phyloP scores from a whole-genome alignment of 2,888 invertebrate genomes.

The Sisyra terminalis region DNA sequence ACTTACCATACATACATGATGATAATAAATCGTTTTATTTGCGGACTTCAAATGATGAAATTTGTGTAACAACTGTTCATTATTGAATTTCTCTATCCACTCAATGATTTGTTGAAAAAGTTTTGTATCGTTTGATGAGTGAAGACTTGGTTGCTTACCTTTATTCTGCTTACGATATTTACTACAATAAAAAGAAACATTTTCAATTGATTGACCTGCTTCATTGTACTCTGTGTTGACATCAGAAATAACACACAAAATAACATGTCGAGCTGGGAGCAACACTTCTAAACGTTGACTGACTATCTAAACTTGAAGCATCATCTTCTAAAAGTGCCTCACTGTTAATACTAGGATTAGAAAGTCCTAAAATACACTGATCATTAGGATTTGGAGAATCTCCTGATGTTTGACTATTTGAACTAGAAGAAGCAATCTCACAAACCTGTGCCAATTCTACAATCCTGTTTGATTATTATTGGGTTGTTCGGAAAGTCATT shows the following conservation, averaged over 20 bases:
- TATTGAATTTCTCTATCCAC: slow-evolving; percentile 9
- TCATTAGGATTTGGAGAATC: neutral
- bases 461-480: too few species aligned
- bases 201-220: slow-evolving; percentile 2
- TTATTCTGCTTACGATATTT: slow-evolving; percentile 9
- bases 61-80: slow-evolving; percentile 8
- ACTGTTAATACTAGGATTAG: slow-evolving; percentile 1
- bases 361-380: slow-evolving; percentile 2
- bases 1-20: neutral
- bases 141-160: slow-evolving; percentile 10
- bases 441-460: neutral
- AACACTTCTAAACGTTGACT: slow-evolving; percentile 4
- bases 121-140: slow-evolving; percentile 10
- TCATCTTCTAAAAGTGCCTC: slow-evolving; percentile 4
- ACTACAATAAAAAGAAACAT: slow-evolving; percentile 10
- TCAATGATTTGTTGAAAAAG: slow-evolving; percentile 10
- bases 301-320: slow-evolving; percentile 7
- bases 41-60: slow-evolving; percentile 3
- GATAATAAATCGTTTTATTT: neutral
- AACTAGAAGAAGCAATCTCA: slow-evolving; percentile 2
- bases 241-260: neutral
- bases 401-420: neutral
- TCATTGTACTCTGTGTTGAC: neutral
- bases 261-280: slow-evolving; percentile 4
- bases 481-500: too few species aligned